Evolutionary conservation across 2,113 vertebrate species (phyloP).

Genomic region (Albula glossodonta): DNA sequence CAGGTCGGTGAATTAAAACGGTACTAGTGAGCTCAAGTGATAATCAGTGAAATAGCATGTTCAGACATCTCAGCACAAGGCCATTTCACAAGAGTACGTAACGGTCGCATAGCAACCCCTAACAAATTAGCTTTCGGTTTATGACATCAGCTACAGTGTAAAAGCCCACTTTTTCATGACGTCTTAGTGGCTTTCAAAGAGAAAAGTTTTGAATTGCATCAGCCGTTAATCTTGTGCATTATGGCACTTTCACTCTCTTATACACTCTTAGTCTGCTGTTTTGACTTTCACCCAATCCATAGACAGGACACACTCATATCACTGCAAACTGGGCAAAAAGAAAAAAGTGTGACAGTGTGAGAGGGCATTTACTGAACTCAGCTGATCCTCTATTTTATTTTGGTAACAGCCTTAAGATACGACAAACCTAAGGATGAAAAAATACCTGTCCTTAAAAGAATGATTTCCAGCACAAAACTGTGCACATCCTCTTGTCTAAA

Average conservation of each 20-base stretch:
- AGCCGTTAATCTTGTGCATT: too few species aligned
- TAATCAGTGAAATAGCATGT: neutral
- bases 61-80: neutral
- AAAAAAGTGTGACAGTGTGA: too few species aligned
- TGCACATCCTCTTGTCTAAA: slow-evolving; percentile 50
- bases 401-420: slow-evolving; percentile 48
- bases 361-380: slow-evolving; percentile 20
- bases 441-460: slow-evolving; percentile 36
- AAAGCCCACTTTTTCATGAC: slow-evolving; percentile 40
- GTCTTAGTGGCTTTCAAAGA: slow-evolving; percentile 42
- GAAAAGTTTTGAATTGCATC: too few species aligned
- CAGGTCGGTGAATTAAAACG: slow-evolving; percentile 5
- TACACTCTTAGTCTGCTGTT: too few species aligned
- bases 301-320: too few species aligned
- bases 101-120: neutral
- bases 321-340: too few species aligned
- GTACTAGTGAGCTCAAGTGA: neutral
- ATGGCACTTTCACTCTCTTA: too few species aligned
- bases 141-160: slow-evolving; percentile 44
- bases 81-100: neutral
- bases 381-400: slow-evolving; percentile 33
- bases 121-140: neutral
- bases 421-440: slow-evolving; percentile 36
- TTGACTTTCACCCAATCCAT: too few species aligned
- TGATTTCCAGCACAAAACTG: slow-evolving; percentile 40